A percentile compares a stretch with the other conserved stretches of the same genome.
Evolutionary conservation across 2,797 vertebrate genomes (phyloP).

Genomic region (Uromys caudimaculatus): DNA sequence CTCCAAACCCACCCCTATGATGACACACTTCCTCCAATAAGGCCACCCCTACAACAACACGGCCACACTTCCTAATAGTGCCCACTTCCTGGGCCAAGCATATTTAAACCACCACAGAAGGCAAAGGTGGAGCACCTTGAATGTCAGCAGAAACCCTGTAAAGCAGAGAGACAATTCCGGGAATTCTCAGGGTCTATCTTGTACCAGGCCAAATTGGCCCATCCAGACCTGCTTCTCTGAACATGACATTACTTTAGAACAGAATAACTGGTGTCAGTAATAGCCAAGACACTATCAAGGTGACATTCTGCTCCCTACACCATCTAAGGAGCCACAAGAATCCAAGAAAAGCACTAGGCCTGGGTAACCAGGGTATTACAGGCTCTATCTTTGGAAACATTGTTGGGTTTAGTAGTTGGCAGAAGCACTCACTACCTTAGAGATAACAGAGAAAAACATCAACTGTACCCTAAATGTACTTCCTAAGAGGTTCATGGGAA

Average conservation of each 20-base stretch:
- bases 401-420: background rate
- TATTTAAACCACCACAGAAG: background rate
- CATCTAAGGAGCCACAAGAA: background rate
- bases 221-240: background rate
- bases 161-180: background rate
- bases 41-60: too few relatives aligned
- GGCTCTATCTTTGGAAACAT: conserved; percentile 38
- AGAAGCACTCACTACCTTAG: conserved; percentile 9
- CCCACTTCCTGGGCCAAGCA: background rate
- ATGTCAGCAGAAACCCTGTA: background rate
- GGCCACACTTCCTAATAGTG: background rate
- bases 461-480: background rate
- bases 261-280: background rate
- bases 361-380: accelerated
- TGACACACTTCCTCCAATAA: background rate
- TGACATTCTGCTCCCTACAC: background rate
- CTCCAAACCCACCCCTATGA: background rate
- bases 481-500: background rate
- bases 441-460: background rate
- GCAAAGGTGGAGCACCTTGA: background rate
- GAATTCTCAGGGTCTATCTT: background rate
- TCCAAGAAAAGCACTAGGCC: background rate
- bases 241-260: background rate
- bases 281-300: conserved; percentile 50
- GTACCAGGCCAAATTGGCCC: conserved; percentile 30